phyloP scores from a whole-genome alignment of 2,888 invertebrate genomes.

The Hydrotaea diabolus region DNA sequence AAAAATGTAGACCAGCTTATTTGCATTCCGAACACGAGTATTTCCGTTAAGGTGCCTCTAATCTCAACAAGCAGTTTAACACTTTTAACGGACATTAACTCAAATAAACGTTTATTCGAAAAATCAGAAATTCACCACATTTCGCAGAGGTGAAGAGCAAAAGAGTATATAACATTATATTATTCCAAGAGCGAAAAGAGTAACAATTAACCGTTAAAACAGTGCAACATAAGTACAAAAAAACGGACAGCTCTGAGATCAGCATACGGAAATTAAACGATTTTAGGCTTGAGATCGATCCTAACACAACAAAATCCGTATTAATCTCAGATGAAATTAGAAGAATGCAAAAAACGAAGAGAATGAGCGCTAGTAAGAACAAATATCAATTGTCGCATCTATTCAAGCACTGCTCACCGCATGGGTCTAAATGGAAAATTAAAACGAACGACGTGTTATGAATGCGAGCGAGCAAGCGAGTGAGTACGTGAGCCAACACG shows the following conservation, averaged over 20 bases:
- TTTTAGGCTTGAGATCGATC: not conserved
- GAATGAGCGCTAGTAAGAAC: slow-evolving; percentile 1
- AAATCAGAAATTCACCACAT: slow-evolving; percentile 48
- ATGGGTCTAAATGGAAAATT: slow-evolving; percentile 22
- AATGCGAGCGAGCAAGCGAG: slow-evolving; percentile 3
- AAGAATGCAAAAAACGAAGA: not conserved
- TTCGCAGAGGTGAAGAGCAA: slow-evolving; percentile 41
- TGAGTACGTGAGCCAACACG: not conserved
- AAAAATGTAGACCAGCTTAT: no score
- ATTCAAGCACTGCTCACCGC: not conserved
- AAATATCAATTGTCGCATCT: slow-evolving; percentile 3
- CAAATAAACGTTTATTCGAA: not conserved
- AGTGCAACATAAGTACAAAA: not conserved
- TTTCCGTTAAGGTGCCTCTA: no score
- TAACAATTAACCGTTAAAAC: slow-evolving; percentile 42
- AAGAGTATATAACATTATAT: not conserved
- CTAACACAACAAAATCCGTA: slow-evolving; percentile 39
- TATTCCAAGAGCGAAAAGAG: slow-evolving; percentile 49
- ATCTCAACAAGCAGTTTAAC: no score
- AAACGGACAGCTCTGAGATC: slow-evolving; percentile 22
- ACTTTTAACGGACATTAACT: no score
- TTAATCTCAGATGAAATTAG: not conserved
- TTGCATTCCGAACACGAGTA: no score
- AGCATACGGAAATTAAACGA: slow-evolving; percentile 47
- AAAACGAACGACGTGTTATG: not conserved